Conservation (phyloP, 2,113 vertebrate species). For the Sebastes fasciatus region DNA sequence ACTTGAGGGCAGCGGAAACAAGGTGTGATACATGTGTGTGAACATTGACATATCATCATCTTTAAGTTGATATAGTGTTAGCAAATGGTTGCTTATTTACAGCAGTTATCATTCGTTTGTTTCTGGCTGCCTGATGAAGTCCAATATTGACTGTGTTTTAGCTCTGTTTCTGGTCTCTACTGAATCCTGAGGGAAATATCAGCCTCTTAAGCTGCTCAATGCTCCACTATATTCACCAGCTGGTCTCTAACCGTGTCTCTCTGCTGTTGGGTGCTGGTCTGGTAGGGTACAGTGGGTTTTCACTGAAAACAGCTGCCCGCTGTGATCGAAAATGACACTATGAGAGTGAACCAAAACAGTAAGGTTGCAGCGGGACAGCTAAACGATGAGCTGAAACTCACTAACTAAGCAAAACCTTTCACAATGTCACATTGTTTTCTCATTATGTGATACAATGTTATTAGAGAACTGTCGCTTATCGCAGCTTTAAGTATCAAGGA, state of each 20-base stretch:
- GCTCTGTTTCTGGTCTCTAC: neutral
- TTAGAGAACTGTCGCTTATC: neutral
- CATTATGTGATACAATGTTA: neutral
- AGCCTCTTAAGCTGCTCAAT: neutral
- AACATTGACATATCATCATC: too few species aligned
- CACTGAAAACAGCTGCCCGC: neutral
- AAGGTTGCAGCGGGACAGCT: neutral
- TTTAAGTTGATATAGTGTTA: too few species aligned
- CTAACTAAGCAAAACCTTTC: neutral
- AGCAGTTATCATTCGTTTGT: too few species aligned
- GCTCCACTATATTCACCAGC: too few species aligned
- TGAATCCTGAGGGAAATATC: neutral
- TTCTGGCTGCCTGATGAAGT: neutral
- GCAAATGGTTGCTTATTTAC: too few species aligned
- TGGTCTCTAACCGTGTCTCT: too few species aligned
- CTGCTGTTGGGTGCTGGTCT: neutral
- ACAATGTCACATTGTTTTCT: neutral
- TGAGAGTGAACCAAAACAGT: neutral
- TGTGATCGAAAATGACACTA: neutral
- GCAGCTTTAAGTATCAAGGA: neutral
- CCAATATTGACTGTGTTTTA: neutral
- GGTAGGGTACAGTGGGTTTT: neutral
- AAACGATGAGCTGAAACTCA: neutral
- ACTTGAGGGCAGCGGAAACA: too few species aligned
- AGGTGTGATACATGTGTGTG: too few species aligned